phyloP scores from a whole-genome alignment of 2,113 vertebrate species.

The Serinus canaria region DNA sequence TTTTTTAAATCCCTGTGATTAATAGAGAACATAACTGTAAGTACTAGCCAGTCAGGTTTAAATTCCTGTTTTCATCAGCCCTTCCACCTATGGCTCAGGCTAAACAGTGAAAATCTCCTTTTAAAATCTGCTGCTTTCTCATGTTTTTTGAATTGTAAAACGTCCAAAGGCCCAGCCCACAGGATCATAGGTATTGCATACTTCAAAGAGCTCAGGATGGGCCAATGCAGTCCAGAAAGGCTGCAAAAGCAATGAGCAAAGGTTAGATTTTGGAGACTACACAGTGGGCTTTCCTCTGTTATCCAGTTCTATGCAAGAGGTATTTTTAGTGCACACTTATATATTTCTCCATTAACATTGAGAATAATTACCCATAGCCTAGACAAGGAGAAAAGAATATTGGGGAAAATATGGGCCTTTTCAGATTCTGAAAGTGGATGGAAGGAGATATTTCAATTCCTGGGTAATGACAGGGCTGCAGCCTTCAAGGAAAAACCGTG shows the following conservation, averaged over 20 bases:
- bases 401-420: background rate
- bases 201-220: background rate
- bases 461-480: background rate
- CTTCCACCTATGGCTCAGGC: background rate
- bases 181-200: background rate
- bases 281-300: background rate
- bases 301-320: background rate
- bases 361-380: background rate
- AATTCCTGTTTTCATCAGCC: background rate
- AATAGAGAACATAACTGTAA: background rate
- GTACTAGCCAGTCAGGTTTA: background rate
- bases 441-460: background rate
- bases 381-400: background rate
- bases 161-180: background rate
- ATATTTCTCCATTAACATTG: background rate
- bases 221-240: background rate
- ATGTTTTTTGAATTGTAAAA: background rate
- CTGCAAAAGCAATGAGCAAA: background rate
- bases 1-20: background rate
- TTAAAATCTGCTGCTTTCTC: background rate
- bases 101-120: background rate
- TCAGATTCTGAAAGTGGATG: background rate
- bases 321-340: background rate
- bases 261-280: background rate
- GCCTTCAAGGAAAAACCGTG: background rate